phyloP scores from a whole-genome alignment of 2,797 vertebrate genomes.

The Amphiprion clarkii region DNA sequence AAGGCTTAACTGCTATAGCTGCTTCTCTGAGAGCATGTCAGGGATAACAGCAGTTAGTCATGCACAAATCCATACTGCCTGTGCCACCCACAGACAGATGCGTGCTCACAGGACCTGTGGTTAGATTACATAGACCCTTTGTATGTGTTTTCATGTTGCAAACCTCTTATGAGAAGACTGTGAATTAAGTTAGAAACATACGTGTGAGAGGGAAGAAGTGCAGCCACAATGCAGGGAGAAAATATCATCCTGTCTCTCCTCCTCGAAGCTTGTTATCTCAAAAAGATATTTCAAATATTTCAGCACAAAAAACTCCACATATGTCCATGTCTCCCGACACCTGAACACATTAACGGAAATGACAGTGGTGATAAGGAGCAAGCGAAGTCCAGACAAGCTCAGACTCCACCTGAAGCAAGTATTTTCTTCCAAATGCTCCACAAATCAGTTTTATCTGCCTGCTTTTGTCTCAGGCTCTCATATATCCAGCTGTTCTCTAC shows the following conservation, averaged over 20 bases:
- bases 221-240: not conserved
- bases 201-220: not conserved
- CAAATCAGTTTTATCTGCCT: conserved; percentile 53
- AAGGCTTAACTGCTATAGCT: conserved; percentile 59
- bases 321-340: conserved; percentile 2
- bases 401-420: conserved; percentile 34
- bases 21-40: conserved; percentile 56
- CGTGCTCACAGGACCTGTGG: conserved; percentile 22
- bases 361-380: conserved; percentile 9
- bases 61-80: conserved; percentile 57
- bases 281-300: not conserved
- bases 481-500: conserved; percentile 41
- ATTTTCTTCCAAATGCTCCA: conserved; percentile 17
- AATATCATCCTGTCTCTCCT: not conserved
- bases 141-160: conserved; percentile 12
- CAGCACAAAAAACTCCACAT: not conserved
- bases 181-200: conserved; percentile 8
- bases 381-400: conserved; percentile 15
- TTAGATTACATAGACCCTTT: not conserved
- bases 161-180: conserved; percentile 1
- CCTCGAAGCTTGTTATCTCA: not conserved
- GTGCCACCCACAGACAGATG: conserved; percentile 48
- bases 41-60: conserved; percentile 66
- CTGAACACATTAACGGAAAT: conserved; percentile 13
- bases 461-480: conserved; percentile 31